phyloP scores from a whole-genome alignment of 1,140 invertebrate genomes.

The Campoletis sonorensis region DNA sequence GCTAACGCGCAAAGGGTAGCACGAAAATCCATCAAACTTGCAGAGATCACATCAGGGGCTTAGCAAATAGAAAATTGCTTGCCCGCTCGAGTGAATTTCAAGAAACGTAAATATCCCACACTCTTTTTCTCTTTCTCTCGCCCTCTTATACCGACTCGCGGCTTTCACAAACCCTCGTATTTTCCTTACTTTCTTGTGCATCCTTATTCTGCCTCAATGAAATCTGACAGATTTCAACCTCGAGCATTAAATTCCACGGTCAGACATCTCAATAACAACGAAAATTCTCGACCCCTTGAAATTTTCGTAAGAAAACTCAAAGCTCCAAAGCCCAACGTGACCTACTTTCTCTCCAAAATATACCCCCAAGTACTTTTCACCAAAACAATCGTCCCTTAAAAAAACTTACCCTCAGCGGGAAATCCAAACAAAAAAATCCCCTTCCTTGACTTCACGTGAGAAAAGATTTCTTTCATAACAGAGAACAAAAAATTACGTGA shows the following conservation, averaged over 20 bases:
- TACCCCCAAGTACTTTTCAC: too few relatives aligned
- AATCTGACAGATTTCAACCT: constrained; percentile 3
- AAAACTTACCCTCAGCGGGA: too few relatives aligned
- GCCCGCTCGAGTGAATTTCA: neutral
- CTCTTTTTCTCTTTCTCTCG: neutral
- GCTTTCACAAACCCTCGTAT: too few relatives aligned
- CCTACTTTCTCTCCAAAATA: too few relatives aligned
- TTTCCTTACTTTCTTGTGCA: neutral
- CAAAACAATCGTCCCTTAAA: too few relatives aligned
- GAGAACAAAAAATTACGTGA: too few relatives aligned
- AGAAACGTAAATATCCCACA: constrained; percentile 19
- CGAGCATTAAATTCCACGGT: neutral
- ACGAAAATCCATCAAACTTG: constrained; percentile 18
- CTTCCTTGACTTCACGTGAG: too few relatives aligned
- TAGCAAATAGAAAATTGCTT: constrained; percentile 13
- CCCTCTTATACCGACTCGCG: too few relatives aligned
- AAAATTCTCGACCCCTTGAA: neutral
- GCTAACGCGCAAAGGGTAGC: constrained; percentile 6
- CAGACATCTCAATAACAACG: neutral
- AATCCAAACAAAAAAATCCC: too few relatives aligned
- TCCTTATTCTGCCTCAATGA: neutral
- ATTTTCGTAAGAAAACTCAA: constrained; percentile 22
- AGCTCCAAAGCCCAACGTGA: too few relatives aligned
- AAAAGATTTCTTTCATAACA: too few relatives aligned
- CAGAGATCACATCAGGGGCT: constrained; percentile 9